Evolutionary conservation across 92 coral and sea anemone genomes (phyloP), one percentile per base, ranked within the genome.

Genomic region (Epizoanthus stellaris): DNA sequence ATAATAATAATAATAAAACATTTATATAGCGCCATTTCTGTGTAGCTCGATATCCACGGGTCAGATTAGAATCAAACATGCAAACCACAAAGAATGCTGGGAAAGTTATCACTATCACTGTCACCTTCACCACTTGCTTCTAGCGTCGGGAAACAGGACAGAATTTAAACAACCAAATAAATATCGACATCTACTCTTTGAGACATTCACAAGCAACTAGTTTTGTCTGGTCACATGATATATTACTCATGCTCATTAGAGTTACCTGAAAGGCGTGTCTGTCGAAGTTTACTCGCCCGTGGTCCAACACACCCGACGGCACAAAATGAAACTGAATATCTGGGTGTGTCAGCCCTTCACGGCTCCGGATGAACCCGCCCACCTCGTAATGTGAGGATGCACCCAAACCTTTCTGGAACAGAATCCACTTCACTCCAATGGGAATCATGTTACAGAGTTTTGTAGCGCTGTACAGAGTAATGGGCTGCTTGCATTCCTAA

Each of bases 301-400:
- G 93, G 65, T 94, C 94, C 1, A 82, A 77, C 9, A 94, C 80
- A 16, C 86, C 91, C 8, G 93, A 86, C 4, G 98, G 95, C 23
- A 94, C 68, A 57, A 94, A 94, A 69, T 94, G 98, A 67, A 87
- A 87, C 88, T 92, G 93, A 53, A 92, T 89, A 69, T 94, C 87
- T 9, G 98, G 98, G 83, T 94, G 95, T 5, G 91, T 82, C 6
- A 88, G 73, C n/a, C 80, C 86, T 4, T 90, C 80, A 19, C 72
- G 85, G 6, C 92, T 89, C 64, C 91, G 73, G 52, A 88, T 84
- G 73, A 94, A 92, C 25, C 91, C 98, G 43, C 98, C 93, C 59
- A 89, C 90, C 73, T 94, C 98, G 21, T 92, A 89, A 82, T 94
- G 98, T 16, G 94, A 86, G 0, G 95, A 47, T 6, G 98, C 93